Evolutionary conservation across 2,113 vertebrate genomes (phyloP).

Genomic region (Sorex araneus): DNA sequence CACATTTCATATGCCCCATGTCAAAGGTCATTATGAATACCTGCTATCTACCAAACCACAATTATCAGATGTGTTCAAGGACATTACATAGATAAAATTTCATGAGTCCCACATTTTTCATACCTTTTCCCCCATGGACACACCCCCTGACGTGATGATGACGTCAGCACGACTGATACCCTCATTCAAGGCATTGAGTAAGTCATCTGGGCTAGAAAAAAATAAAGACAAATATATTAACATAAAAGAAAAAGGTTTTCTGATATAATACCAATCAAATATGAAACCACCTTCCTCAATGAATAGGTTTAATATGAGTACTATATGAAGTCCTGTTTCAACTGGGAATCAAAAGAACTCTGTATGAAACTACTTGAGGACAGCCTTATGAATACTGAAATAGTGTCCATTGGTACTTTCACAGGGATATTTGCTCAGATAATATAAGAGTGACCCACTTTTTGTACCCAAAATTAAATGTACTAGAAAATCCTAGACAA

Average conservation of each 20-base stretch:
- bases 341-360: conserved; percentile 26
- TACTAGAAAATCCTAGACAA: conserved; percentile 32
- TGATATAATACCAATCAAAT: conserved; percentile 56
- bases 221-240: conserved; percentile 85
- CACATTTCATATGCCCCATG: conserved; percentile 49
- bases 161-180: conserved; percentile 99
- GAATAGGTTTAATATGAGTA: conserved; percentile 10
- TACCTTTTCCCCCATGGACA: conserved; percentile 99
- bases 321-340: conserved; percentile 28
- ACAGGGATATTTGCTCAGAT: neutral
- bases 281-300: neutral
- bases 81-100: conserved; percentile 21
- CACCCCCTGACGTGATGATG: conserved; percentile 99
- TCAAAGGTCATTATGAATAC: neutral
- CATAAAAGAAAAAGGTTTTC: conserved; percentile 39
- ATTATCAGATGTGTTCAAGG: neutral
- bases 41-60: neutral
- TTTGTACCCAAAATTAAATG: conserved; percentile 26
- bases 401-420: neutral
- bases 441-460: neutral
- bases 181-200: conserved; percentile 99
- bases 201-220: conserved; percentile 96
- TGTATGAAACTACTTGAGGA: neutral
- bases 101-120: conserved; percentile 54
- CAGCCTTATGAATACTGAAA: neutral